Evolutionary conservation across 2,113 vertebrate genomes (phyloP).

Genomic region (Syrmaticus mikado): DNA sequence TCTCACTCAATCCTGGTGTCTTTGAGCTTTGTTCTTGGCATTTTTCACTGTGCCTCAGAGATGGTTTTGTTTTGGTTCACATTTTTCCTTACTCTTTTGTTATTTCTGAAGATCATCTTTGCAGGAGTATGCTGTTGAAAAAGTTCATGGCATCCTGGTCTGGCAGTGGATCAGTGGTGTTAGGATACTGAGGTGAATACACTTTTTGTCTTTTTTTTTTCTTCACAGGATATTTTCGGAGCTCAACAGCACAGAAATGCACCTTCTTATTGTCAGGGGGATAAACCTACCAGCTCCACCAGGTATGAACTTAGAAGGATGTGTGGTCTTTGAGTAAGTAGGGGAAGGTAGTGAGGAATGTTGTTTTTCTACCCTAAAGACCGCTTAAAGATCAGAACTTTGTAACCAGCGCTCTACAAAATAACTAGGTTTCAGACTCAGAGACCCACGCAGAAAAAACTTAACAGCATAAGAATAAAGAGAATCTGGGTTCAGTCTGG

Average conservation of each 20-base stretch:
- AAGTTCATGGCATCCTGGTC: neutral
- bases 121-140: neutral
- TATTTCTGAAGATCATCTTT: neutral
- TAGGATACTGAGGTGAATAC: neutral
- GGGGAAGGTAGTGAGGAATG: neutral
- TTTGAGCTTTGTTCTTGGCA: neutral
- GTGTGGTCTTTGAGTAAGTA: neutral
- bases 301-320: constrained; percentile 73
- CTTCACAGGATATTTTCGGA: constrained; percentile 92
- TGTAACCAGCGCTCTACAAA: neutral
- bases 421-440: neutral
- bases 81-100: neutral
- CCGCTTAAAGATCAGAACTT: neutral
- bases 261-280: constrained; percentile 89
- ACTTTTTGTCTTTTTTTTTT: neutral
- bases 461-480: neutral
- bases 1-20: neutral
- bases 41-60: neutral
- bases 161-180: neutral
- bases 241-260: constrained; percentile 96
- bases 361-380: neutral
- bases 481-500: neutral
- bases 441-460: neutral
- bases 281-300: constrained; percentile 94
- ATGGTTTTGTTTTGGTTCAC: neutral